Conservation (phyloP, 1,140 invertebrate species). For the Scaptomyza graminum region DNA sequence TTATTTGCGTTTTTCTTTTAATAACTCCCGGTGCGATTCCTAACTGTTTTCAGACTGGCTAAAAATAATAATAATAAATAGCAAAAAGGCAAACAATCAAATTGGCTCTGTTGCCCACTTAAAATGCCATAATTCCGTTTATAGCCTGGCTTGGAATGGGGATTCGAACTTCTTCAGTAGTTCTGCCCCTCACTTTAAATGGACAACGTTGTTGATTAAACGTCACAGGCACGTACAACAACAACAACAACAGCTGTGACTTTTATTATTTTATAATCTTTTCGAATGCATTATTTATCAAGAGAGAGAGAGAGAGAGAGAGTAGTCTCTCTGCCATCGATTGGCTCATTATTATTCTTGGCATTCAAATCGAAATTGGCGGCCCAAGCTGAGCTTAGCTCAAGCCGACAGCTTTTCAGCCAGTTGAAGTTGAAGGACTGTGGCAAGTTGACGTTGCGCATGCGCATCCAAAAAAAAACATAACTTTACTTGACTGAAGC, state of each 20-base stretch:
- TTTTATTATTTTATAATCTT: constrained; percentile 77
- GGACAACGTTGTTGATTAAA: constrained; percentile 64
- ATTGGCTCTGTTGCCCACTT: constrained; percentile 68
- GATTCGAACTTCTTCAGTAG: constrained; percentile 3
- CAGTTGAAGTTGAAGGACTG: constrained; percentile 79
- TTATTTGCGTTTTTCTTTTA: background rate
- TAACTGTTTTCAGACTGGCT: constrained; percentile 54
- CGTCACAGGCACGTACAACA: constrained; percentile 76
- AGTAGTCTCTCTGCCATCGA: constrained; percentile 10
- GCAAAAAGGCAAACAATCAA: constrained; percentile 49
- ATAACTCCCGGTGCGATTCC: constrained; percentile 20
- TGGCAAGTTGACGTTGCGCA: constrained; percentile 73
- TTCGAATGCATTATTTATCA: constrained; percentile 53
- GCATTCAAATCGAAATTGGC: constrained; percentile 55
- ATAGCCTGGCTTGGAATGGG: constrained; percentile 35
- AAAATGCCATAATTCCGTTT: constrained; percentile 77
- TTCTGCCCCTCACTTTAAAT: constrained; percentile 59
- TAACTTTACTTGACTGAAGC: constrained; percentile 5
- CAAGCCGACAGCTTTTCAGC: constrained; percentile 47
- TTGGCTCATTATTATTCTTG: constrained; percentile 72
- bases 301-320: constrained; percentile 17
- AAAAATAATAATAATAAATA: constrained; percentile 30
- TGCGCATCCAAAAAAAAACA: constrained; percentile 42
- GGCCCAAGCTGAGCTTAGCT: constrained; percentile 50
- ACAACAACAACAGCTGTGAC: constrained; percentile 58